phyloP scores from a whole-genome alignment of 2,888 invertebrate species.

The Sphaerophoria rueppellii region DNA sequence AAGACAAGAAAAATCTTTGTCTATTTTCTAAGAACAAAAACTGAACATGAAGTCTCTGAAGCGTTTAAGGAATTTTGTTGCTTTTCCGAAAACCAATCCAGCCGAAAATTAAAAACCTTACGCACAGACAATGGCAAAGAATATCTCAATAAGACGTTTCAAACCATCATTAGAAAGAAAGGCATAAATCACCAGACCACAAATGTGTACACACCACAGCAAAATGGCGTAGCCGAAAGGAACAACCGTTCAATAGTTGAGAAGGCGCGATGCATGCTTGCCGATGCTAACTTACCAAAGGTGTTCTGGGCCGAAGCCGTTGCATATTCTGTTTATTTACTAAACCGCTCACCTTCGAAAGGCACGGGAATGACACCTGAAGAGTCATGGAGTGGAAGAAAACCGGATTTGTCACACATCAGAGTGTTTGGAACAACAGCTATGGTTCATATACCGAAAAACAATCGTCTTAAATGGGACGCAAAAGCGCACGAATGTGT shows the following conservation, averaged over 20 bases:
- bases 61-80: background rate
- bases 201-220: background rate
- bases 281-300: conserved; percentile 51
- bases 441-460: conserved; percentile 15
- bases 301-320: conserved; percentile 72
- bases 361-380: conserved; percentile 48
- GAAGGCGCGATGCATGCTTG: conserved; percentile 71
- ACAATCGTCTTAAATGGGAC: background rate
- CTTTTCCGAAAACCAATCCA: background rate
- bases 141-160: background rate
- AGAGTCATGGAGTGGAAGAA: conserved; percentile 54
- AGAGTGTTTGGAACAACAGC: conserved; percentile 50
- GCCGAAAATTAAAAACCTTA: conserved; percentile 27
- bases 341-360: conserved; percentile 51
- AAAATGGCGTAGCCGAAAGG: background rate
- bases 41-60: conserved; percentile 34
- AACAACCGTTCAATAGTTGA: conserved; percentile 68
- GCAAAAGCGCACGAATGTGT: too few species aligned
- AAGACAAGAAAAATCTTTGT: conserved; percentile 31
- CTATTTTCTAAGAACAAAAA: conserved; percentile 44
- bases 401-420: conserved; percentile 52
- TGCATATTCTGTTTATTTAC: conserved; percentile 73
- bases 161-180: background rate
- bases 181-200: background rate
- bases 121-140: background rate